Conservation (phyloP, 1,140 invertebrate species). For the Ooceraea biroi region DNA sequence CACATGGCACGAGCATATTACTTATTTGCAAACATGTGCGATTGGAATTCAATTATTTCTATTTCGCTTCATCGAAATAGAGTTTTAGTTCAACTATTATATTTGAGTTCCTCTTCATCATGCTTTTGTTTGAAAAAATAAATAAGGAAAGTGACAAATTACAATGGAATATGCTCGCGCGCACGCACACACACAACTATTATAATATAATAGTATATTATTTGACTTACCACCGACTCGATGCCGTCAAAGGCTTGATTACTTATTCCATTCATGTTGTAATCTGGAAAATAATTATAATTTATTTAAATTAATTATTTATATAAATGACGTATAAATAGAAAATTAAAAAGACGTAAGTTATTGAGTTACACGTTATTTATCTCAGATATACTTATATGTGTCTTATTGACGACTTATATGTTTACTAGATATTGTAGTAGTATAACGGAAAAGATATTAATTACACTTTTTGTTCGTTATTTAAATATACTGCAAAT, state of each 20-base stretch:
- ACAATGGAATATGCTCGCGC: no score
- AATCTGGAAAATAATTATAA: slow-evolving; percentile 45
- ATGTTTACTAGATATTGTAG: no score
- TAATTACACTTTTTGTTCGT: no score
- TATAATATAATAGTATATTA: not conserved
- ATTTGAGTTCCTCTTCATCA: no score
- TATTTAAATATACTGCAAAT: not conserved
- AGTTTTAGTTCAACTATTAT: not conserved
- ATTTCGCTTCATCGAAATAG: slow-evolving; percentile 17
- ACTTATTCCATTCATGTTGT: slow-evolving; percentile 66
- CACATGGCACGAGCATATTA: slow-evolving; percentile 44
- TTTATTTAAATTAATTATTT: not conserved
- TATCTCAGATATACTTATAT: no score
- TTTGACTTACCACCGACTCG: slow-evolving; percentile 54
- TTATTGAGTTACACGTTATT: no score
- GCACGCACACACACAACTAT: no score
- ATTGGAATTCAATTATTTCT: slow-evolving; percentile 57
- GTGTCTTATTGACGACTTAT: no score
- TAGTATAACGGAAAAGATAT: no score
- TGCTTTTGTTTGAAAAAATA: no score
- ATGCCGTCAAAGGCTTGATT: slow-evolving; percentile 63
- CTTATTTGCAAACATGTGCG: slow-evolving; percentile 42
- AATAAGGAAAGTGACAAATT: no score
- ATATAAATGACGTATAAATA: not conserved
- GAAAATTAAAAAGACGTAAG: no score